Percentiles rank a stretch among this genome's conserved stretches.
Conservation (phyloP, 2,113 vertebrate genomes). For the Galeopterus variegatus region DNA sequence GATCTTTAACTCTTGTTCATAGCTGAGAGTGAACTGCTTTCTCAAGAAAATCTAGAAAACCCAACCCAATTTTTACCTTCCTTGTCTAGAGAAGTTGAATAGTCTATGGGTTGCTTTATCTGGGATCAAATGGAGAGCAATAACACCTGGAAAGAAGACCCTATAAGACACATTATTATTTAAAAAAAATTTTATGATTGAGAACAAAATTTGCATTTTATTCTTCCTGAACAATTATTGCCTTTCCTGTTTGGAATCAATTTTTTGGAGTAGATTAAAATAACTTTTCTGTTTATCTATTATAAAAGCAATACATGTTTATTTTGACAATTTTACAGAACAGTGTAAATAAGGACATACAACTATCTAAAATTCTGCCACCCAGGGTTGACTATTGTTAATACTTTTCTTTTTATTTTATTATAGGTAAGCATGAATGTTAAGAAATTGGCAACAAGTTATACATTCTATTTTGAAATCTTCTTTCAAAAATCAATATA, state of each 20-base stretch:
- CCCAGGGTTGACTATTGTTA: not conserved
- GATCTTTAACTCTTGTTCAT: not conserved
- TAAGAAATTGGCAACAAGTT: constrained; percentile 5
- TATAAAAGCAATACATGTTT: not conserved
- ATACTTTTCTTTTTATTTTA: constrained; percentile 3
- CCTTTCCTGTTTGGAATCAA: not conserved
- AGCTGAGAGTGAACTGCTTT: not conserved
- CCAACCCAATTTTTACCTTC: not conserved
- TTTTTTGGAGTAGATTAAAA: not conserved
- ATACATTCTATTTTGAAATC: not conserved
- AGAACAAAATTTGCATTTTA: constrained; percentile 46
- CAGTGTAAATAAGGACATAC: constrained; percentile 17
- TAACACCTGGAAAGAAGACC: not conserved
- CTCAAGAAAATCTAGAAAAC: constrained; percentile 25
- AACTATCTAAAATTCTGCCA: constrained; percentile 44
- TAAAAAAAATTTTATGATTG: constrained; percentile 19
- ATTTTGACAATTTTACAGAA: constrained; percentile 40
- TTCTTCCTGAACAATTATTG: not conserved
- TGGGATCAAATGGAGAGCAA: not conserved
- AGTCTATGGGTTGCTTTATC: not conserved
- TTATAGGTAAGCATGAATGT: not conserved
- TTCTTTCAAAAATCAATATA: constrained; percentile 49
- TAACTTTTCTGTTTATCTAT: constrained; percentile 38
- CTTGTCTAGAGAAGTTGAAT: constrained; percentile 42
- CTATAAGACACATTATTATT: not conserved